Percentiles rank a stretch among this genome's conserved stretches.
Evolutionary conservation across 2,113 vertebrate genomes (phyloP).

Genomic region (Dipodomys ordii): DNA sequence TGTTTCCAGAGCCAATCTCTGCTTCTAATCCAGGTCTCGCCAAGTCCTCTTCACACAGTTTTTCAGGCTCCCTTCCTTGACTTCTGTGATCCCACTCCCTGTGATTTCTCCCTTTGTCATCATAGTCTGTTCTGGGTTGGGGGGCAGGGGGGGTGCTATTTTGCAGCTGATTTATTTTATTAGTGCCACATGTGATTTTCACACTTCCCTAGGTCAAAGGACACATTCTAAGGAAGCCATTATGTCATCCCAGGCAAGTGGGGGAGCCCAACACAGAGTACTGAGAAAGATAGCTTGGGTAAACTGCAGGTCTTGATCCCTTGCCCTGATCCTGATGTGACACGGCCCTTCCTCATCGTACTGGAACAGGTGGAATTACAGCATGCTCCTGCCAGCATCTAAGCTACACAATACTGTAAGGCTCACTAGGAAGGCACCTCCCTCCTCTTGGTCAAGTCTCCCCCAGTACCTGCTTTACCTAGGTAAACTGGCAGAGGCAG

Average conservation of each 20-base stretch:
- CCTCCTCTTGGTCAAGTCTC: too few species aligned
- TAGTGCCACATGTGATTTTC: neutral
- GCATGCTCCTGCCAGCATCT: neutral
- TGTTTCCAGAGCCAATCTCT: neutral
- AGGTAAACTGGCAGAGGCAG: too few species aligned
- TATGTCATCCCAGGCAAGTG: neutral
- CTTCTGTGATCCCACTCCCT: neutral
- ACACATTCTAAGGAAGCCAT: neutral
- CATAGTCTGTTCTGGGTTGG: neutral
- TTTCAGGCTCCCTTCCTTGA: neutral
- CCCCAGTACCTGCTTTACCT: too few species aligned
- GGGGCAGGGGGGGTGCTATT: neutral
- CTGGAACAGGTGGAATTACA: neutral
- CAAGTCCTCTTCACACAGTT: neutral
- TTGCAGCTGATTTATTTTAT: neutral
- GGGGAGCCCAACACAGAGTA: neutral
- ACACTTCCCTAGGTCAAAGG: neutral
- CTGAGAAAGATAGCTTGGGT: neutral
- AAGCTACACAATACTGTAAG: neutral
- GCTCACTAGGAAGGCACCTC: too few species aligned
- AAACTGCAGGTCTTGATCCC: neutral
- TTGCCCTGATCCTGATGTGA: neutral
- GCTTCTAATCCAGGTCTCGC: neutral
- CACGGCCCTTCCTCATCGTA: neutral
- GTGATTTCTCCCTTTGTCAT: neutral